A percentile compares a stretch with the other conserved stretches of the same genome.
Evolutionary conservation across 1,140 invertebrate genomes (phyloP).

Genomic region (Temnothorax longispinosus): DNA sequence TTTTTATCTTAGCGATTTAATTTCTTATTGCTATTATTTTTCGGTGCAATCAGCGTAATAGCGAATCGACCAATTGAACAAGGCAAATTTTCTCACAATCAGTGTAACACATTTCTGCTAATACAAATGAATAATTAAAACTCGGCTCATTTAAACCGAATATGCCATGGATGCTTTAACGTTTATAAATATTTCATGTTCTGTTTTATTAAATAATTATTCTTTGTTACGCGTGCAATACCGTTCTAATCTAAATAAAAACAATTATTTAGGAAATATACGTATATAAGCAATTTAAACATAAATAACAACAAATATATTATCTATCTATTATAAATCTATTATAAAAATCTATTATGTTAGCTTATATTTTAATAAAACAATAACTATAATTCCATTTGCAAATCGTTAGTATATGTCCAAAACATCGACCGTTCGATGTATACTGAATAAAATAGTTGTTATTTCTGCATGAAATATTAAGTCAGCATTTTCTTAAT

Average conservation of each 20-base stretch:
- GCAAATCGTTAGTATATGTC: neutral
- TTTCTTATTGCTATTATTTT: conserved; percentile 2
- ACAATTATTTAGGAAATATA: neutral
- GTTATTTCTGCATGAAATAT: neutral
- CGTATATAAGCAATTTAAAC: neutral
- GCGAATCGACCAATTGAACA: neutral
- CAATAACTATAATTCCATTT: neutral
- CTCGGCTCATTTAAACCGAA: neutral
- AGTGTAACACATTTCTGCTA: neutral
- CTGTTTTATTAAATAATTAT: neutral
- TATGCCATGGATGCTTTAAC: neutral
- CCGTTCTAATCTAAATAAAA: neutral
- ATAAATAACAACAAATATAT: neutral
- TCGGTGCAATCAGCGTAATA: neutral
- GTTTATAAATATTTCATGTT: neutral
- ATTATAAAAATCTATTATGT: neutral
- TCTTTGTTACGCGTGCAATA: neutral
- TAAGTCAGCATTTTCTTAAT: conserved; percentile 11
- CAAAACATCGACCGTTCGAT: neutral
- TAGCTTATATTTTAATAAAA: neutral
- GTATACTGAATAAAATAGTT: neutral
- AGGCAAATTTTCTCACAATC: neutral
- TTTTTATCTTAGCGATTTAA: conserved; percentile 3
- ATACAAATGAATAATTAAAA: neutral
- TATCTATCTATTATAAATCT: neutral